Evolutionary conservation across 2,113 vertebrate genomes (phyloP).

Genomic region (Anhinga rufa): DNA sequence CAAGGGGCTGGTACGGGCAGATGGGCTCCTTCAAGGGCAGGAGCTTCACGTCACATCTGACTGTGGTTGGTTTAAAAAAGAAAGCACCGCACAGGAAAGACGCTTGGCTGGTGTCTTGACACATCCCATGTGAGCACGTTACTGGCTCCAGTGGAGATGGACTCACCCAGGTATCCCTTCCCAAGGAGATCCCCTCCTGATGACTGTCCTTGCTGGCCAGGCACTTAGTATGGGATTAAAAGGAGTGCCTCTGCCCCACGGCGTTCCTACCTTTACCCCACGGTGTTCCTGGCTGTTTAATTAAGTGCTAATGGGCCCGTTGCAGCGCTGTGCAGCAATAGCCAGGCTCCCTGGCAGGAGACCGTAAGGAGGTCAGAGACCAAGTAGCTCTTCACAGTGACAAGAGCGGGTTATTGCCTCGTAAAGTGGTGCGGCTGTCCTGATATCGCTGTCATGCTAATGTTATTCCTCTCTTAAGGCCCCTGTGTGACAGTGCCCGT

Average conservation of each 20-base stretch:
- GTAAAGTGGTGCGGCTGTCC: background rate
- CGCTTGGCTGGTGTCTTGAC: background rate
- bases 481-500: accelerated
- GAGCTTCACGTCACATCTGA: accelerated
- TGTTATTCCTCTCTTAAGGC: background rate
- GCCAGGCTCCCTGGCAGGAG: background rate
- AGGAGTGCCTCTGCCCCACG: background rate
- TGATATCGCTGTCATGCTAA: accelerated
- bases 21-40: accelerated
- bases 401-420: background rate
- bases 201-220: background rate
- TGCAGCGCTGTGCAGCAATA: background rate
- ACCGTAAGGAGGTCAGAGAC: background rate
- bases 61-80: background rate
- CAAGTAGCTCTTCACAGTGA: background rate
- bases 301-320: accelerated
- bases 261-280: background rate
- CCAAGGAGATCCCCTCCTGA: background rate
- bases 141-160: background rate
- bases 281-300: background rate
- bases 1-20: background rate
- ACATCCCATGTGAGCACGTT: accelerated
- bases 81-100: background rate
- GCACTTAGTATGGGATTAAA: background rate
- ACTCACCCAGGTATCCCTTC: background rate